Conservation (phyloP, 2,888 invertebrate genomes). For the Lepidocyrtinus sp. region DNA sequence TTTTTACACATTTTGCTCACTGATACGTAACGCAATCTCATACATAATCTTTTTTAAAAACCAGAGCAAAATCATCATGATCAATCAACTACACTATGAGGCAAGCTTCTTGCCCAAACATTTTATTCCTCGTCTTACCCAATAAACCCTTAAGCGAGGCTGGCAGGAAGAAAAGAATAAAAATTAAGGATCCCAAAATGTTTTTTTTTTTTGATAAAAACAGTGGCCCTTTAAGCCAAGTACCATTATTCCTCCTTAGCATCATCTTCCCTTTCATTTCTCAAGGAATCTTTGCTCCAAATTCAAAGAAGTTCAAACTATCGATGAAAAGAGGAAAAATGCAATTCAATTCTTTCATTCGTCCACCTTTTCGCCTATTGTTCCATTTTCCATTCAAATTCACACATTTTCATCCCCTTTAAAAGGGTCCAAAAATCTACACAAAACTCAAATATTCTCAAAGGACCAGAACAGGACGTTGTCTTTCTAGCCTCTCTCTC, state of each 20-base stretch:
- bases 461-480: not conserved
- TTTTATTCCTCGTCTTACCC: no score
- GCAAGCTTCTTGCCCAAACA: not conserved
- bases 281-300: slow-evolving; percentile 34
- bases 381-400: slow-evolving; percentile 41
- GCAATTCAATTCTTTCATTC: slow-evolving; percentile 2
- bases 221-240: slow-evolving; percentile 1
- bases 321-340: slow-evolving; percentile 40
- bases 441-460: slow-evolving; percentile 22
- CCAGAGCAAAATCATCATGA: slow-evolving; percentile 41
- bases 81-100: slow-evolving; percentile 9
- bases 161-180: slow-evolving; percentile 9
- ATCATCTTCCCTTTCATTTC: slow-evolving; percentile 2
- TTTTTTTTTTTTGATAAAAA: not conserved
- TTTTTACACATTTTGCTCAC: slow-evolving; percentile 56
- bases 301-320: slow-evolving; percentile 37
- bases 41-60: slow-evolving; percentile 51
- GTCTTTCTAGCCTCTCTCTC: slow-evolving; percentile 1
- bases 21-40: slow-evolving; percentile 50
- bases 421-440: slow-evolving; percentile 34
- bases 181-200: slow-evolving; percentile 11
- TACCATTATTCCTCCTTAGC: not conserved
- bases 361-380: slow-evolving; percentile 23
- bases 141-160: slow-evolving; percentile 3
- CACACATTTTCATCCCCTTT: slow-evolving; percentile 43